Conservation (phyloP, 2,888 invertebrate species). For the Plagiodera versicolora region DNA sequence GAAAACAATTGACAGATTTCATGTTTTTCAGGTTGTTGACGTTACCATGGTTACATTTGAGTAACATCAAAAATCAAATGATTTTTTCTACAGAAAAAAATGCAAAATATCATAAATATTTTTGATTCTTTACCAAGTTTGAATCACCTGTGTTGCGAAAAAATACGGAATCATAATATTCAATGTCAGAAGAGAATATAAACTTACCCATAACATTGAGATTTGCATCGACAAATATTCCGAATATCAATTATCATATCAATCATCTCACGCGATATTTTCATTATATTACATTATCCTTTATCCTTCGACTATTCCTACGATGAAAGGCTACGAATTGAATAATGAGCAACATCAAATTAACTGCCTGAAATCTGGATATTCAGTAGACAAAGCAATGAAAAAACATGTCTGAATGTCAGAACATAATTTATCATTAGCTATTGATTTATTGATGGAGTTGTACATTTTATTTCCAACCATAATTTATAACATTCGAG, state of each 20-base stretch:
- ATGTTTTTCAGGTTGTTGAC: too few relatives aligned
- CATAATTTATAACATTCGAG: conserved; percentile 30
- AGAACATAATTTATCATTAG: conserved; percentile 18
- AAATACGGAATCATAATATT: too few relatives aligned
- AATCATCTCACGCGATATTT: neutral
- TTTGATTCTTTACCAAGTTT: too few relatives aligned
- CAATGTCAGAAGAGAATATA: neutral
- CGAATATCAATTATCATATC: neutral
- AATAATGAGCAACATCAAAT: neutral
- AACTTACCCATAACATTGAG: neutral
- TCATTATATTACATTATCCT: too few relatives aligned
- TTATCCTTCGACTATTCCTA: neutral
- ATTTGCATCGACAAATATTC: too few relatives aligned
- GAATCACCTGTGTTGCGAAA: too few relatives aligned
- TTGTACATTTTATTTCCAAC: conserved; percentile 18
- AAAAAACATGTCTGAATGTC: conserved; percentile 16
- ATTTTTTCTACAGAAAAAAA: too few relatives aligned
- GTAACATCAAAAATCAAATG: too few relatives aligned
- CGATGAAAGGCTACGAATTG: neutral
- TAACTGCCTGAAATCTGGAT: neutral
- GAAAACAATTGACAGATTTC: too few relatives aligned
- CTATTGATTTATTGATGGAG: conserved; percentile 21
- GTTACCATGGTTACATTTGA: too few relatives aligned
- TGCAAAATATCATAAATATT: too few relatives aligned
- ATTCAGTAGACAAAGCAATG: neutral